Percentiles rank a stretch among this genome's conserved stretches.
These are phyloP conservation scores for Ichneumon xanthorius DNA, from an alignment of 2,888 invertebrate genomes.

Conservation along the genomic window DNA sequence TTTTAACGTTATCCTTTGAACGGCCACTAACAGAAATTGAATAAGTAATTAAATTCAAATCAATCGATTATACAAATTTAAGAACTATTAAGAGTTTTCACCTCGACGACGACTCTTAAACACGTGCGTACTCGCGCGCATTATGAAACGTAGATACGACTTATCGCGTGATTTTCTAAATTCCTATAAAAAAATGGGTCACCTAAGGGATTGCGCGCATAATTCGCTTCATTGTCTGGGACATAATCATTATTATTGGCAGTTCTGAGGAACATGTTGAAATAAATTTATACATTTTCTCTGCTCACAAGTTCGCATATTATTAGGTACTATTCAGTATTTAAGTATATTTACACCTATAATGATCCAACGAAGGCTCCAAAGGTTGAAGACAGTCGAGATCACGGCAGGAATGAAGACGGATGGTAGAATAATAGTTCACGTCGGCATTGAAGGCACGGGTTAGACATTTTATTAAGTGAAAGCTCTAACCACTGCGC, in stretches of 20 bases:
- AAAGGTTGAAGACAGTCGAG: slow-evolving; percentile 8
- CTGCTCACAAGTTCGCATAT: not conserved
- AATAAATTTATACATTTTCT: not conserved
- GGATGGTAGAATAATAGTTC: not conserved
- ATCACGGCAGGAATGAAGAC: not conserved
- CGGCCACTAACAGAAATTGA: no score
- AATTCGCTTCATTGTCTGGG: not conserved
- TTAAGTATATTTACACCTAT: slow-evolving; percentile 5
- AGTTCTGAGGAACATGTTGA: not conserved
- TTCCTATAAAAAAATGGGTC: no score
- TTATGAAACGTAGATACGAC: not conserved
- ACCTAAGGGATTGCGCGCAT: not conserved
- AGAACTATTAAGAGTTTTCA: not conserved
- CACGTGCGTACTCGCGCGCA: not conserved
- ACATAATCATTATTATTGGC: slow-evolving; percentile 1
- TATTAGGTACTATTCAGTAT: not conserved
- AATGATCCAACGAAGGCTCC: not conserved
- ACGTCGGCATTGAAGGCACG: not conserved
- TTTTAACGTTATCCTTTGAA: no score
- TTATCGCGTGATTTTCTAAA: no score
- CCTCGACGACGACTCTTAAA: not conserved
- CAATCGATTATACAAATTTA: not conserved
- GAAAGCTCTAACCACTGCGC: not conserved
- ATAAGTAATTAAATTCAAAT: not conserved
- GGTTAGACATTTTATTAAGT: not conserved